Evolutionary conservation across 2,113 vertebrate genomes (phyloP), one percentile per base, ranked within the genome.

Genomic region (Pterophyllum scalare): DNA sequence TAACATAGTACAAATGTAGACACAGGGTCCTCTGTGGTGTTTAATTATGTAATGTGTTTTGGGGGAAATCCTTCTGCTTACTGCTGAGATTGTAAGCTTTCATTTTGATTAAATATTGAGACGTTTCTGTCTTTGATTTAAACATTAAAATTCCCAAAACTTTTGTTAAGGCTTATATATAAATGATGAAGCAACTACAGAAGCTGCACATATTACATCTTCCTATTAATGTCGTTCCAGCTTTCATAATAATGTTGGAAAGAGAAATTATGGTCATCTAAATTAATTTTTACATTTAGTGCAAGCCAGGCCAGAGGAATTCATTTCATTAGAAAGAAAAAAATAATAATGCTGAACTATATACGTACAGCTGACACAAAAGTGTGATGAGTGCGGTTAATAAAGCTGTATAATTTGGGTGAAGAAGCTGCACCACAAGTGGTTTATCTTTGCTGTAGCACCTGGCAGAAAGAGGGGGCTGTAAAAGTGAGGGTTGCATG

Each of bases 121-220:
- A 28, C 0, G 64, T 19, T 62, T 83, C 57, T 77, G 6, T 28
- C 24, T 77, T 24, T 57, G 57, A 58, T 14, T 2, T 17, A 28
- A 15, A 75, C 15, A 65, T 28, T 81, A 38, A 7, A 79, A 81
- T 75, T 75, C 58, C 57, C 75, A 90, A 84, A 24, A 33, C 57
- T 17, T 14, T 28, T 38, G 33, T 31, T 26, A 22, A 80, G 59
- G 19, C 40, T 8, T 59, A 12, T 38, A 7, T 19, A 9, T 35
- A 20, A 77, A 76, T 81, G 6, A 83, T 65, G 11, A 78, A 54
- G 11, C 4, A 31, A 46, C 31, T 49, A 14, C 26, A 62, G 20
- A 12, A 67, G 9, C 14, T 22, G 26, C 58, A 19, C 28, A 59
- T 19, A 59, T 6, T n/a, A n/a, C 24, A 40, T 9, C 6, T 7